A percentile compares a stretch with the other conserved stretches of the same genome.
Conservation (phyloP, 30 jellyfish, hydroid and myxozoan genomes). For the Phacellophora camtschatica region DNA sequence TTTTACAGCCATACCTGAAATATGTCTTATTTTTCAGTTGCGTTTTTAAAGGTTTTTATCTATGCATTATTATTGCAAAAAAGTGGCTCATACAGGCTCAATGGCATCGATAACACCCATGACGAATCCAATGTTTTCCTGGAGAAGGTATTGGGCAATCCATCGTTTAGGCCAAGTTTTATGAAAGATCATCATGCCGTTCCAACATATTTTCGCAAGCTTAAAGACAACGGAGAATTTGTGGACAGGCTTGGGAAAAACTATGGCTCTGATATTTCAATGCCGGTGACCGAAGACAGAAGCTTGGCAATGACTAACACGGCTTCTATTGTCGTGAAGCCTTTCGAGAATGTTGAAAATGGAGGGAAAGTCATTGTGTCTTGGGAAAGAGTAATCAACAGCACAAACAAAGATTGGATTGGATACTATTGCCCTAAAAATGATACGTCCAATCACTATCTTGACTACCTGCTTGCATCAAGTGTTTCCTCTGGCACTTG, state of each 20-base stretch:
- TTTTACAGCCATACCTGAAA: no score
- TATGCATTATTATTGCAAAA: no score
- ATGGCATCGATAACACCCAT: neutral
- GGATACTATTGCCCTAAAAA: constrained; percentile 70
- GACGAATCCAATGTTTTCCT: neutral
- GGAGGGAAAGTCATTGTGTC: constrained; percentile 59
- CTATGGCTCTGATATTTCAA: constrained; percentile 14
- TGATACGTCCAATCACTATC: constrained; percentile 4
- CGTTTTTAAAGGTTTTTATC: no score
- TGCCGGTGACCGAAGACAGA: neutral
- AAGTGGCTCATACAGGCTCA: neutral
- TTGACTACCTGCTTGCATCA: constrained; percentile 33
- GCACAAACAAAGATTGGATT: constrained; percentile 65
- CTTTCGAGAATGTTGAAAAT: constrained; percentile 13
- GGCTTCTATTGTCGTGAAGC: neutral
- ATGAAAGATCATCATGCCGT: constrained; percentile 4
- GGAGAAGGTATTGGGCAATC: neutral
- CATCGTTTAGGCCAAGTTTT: neutral
- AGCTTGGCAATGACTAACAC: neutral
- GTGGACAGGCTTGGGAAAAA: neutral
- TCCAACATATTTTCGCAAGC: constrained; percentile 19
- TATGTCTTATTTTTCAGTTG: no score
- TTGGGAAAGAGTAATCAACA: constrained; percentile 53
- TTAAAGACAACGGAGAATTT: neutral
- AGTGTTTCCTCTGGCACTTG: constrained; percentile 11